Evolutionary conservation across 2,888 invertebrate genomes (phyloP).

Genomic region (Drosophila borborema): DNA sequence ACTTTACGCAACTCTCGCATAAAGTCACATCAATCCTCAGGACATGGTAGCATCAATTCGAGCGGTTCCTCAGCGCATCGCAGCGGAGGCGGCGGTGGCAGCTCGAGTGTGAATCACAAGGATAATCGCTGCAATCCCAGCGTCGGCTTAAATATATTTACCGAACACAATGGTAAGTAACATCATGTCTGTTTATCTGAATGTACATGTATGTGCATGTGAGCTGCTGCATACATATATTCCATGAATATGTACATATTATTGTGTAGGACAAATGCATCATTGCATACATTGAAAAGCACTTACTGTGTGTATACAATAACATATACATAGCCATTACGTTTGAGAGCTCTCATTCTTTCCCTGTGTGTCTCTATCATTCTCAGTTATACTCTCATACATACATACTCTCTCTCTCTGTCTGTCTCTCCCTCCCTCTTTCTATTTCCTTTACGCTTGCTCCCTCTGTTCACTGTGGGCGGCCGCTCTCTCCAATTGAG

Average conservation of each 20-base stretch:
- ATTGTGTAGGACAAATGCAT: constrained; percentile 50
- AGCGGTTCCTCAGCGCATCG: constrained; percentile 85
- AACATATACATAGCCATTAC: constrained; percentile 39
- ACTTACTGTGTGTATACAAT: constrained; percentile 46
- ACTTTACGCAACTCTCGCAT: constrained; percentile 91
- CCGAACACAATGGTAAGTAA: constrained; percentile 96
- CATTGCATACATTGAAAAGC: constrained; percentile 49
- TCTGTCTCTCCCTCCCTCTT: constrained; percentile 14
- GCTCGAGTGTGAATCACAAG: constrained; percentile 83
- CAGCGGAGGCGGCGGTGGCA: constrained; percentile 30
- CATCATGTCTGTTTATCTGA: not conserved
- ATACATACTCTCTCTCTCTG: not conserved
- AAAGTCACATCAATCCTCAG: constrained; percentile 85
- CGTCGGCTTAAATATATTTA: constrained; percentile 96
- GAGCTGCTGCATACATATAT: constrained; percentile 24
- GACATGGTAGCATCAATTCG: constrained; percentile 62
- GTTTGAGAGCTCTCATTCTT: constrained; percentile 26
- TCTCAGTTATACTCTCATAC: too few species aligned
- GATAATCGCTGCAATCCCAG: constrained; percentile 88
- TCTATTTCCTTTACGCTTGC: constrained; percentile 8
- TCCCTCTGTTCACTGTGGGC: constrained; percentile 44
- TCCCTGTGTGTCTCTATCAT: constrained; percentile 8
- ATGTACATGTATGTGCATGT: not conserved
- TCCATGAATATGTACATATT: not conserved
- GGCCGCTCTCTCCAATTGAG: constrained; percentile 73